Conservation (phyloP, 2,888 invertebrate genomes). For the Nematopogon swammerdamellus region DNA sequence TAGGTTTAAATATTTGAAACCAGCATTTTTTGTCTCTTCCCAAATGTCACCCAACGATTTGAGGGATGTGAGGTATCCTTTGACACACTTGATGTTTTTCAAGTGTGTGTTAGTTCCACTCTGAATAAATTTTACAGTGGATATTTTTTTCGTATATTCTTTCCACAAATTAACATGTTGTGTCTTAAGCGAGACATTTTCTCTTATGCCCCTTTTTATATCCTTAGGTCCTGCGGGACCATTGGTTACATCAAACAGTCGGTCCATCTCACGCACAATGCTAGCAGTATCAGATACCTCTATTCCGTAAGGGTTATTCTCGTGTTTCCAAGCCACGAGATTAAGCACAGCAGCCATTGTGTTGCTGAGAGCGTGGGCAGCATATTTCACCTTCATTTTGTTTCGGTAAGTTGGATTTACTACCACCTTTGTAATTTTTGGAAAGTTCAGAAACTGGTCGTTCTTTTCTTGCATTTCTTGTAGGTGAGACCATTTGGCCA, state of each 20-base stretch:
- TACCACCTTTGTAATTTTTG: no score
- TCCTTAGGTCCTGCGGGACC: constrained; percentile 9
- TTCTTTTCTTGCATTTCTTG: constrained; percentile 3
- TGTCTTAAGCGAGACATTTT: constrained; percentile 9
- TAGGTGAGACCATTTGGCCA: constrained; percentile 7
- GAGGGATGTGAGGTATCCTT: no score
- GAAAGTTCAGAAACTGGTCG: no score
- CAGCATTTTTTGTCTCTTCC: no score
- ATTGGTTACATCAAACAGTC: constrained; percentile 10
- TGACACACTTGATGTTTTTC: no score
- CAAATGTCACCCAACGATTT: no score
- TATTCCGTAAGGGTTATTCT: constrained; percentile 2
- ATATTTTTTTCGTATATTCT: constrained; percentile 5
- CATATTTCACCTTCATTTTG: constrained; percentile 11
- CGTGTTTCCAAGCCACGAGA: constrained; percentile 5
- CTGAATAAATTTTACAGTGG: constrained; percentile 5
- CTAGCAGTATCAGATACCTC: constrained; percentile 7
- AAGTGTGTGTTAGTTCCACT: not conserved
- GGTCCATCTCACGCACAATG: constrained; percentile 7
- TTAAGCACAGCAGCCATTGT: constrained; percentile 12
- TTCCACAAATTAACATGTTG: constrained; percentile 7
- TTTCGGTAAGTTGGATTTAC: constrained; percentile 4
- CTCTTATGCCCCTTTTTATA: constrained; percentile 8
- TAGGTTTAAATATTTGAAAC: no score
- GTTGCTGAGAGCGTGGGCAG: constrained; percentile 11